Percentiles rank a stretch among this genome's conserved stretches.
Conservation (phyloP, 2,113 vertebrate genomes). For the Gymnocephalus cernua region DNA sequence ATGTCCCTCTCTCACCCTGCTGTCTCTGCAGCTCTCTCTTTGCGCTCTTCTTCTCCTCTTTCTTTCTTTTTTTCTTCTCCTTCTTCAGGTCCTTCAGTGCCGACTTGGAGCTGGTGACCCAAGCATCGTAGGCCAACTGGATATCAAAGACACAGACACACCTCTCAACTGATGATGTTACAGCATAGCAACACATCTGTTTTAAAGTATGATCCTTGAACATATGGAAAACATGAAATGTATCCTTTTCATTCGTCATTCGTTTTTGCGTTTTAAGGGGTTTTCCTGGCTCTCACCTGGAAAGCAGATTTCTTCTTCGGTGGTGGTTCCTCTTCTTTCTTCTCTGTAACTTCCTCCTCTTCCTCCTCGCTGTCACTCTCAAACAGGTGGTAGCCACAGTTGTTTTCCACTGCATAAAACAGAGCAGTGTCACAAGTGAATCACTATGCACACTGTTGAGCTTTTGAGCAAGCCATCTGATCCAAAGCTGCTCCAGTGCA, state of each 20-base stretch:
- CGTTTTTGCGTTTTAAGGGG: neutral
- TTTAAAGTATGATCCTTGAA: neutral
- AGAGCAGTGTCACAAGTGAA: constrained; percentile 28
- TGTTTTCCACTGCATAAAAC: constrained; percentile 71
- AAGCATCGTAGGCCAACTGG: constrained; percentile 85
- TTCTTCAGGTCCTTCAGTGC: constrained; percentile 81
- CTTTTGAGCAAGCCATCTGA: neutral
- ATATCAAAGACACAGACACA: constrained; percentile 19
- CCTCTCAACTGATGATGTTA: neutral
- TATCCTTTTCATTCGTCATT: neutral
- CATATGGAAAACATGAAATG: neutral
- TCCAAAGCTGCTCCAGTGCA: neutral
- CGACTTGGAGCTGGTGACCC: constrained; percentile 80
- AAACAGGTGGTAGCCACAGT: constrained; percentile 80
- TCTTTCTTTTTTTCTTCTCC: constrained; percentile 74
- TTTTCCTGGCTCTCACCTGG: constrained; percentile 72
- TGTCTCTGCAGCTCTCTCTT: constrained; percentile 60
- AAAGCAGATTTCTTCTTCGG: constrained; percentile 84
- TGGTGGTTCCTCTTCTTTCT: constrained; percentile 67
- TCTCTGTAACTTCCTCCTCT: constrained; percentile 64
- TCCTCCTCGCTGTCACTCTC: constrained; percentile 85
- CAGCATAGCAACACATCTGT: neutral
- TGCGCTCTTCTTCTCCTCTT: constrained; percentile 65
- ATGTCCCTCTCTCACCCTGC: constrained; percentile 67
- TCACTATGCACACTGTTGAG: neutral